These are phyloP conservation scores for Parnassius orleans DNA, from an alignment of 2,888 invertebrate species.

Conservation along the genomic window DNA sequence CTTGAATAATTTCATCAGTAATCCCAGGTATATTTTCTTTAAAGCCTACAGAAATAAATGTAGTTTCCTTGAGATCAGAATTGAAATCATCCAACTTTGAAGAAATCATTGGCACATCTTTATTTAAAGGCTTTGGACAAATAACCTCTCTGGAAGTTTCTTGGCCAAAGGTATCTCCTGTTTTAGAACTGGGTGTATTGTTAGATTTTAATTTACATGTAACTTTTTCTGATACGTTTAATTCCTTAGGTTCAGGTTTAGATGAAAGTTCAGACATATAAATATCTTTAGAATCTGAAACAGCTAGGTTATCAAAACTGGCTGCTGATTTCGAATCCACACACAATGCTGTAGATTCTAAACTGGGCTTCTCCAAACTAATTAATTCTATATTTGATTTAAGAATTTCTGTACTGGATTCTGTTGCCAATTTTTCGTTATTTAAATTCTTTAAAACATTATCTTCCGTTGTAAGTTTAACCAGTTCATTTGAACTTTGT, in stretches of 20 bases:
- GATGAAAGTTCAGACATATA: neutral
- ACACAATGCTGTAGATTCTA: neutral
- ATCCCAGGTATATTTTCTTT: conserved; percentile 1
- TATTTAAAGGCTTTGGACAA: neutral
- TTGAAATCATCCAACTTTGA: neutral
- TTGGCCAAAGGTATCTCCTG: neutral
- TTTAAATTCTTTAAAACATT: neutral
- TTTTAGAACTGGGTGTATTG: neutral
- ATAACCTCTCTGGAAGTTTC: neutral
- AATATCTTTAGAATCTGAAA: neutral
- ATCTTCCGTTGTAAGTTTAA: neutral
- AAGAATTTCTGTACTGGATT: neutral
- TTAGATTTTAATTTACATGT: conserved; percentile 8
- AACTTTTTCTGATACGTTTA: neutral
- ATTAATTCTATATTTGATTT: neutral
- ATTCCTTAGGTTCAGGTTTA: neutral
- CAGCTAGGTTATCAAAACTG: neutral
- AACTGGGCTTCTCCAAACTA: neutral
- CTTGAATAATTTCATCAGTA: neutral
- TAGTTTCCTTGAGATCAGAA: conserved; percentile 17
- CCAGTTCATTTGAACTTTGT: neutral
- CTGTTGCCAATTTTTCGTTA: neutral
- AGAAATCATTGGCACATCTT: conserved; percentile 8
- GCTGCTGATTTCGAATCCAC: neutral
- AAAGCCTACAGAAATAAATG: conserved; percentile 5